Evolutionary conservation across 2,797 vertebrate genomes (phyloP), one percentile per base, ranked within the genome.

Genomic region (Sebastes kiyomatsui): DNA sequence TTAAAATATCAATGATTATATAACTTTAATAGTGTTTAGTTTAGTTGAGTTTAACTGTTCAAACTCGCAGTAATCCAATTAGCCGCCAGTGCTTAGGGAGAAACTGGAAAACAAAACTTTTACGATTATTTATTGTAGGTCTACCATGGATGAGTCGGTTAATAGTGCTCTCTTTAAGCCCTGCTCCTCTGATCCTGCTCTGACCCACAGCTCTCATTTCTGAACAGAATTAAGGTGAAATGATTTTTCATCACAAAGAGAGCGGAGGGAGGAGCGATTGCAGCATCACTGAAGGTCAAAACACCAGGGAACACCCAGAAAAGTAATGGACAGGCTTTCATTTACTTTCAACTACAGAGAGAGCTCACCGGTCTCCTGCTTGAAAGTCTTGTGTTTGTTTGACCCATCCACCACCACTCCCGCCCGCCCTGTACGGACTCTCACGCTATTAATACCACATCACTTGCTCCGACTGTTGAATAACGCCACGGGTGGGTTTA

Each of bases 191-290:
- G 64, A 70, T 32, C 62, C 56, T 46, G n/a, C 42, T 74, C 42
- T 71, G 70, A 80, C 42, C 64, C 23, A 28, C 11, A 9, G 8
- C 25, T 38, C 25, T 61, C 12, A 64, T 70, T 35, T 68, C 5
- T 32, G 6, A 13, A 32, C 54, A 60, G 28, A 77, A 46, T 74
- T 71, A 59, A 28, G 27, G 30, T 23, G 2, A 59, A 77, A 71
- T 35, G 35, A 70, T 25, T 74, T 84, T 64, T 35, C 9, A 75
- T 42, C 79, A 55, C 38, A 72, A 20, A 75, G 30, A 25, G 23
- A 42, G 30, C 52, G 27, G n/a, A 30, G 35, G 25, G 35, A 46
- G 2, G 6, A 79, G 68, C 27, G 65, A 69, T 73, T 68, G 61
- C 10, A 46, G 18, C 16, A 20, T 18, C 35, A 11, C 2, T 14